Percentiles rank a stretch among this genome's conserved stretches.
These are phyloP conservation scores for Dermochelys coriacea DNA, from an alignment of 2,797 vertebrate species.

Conservation along the genomic window DNA sequence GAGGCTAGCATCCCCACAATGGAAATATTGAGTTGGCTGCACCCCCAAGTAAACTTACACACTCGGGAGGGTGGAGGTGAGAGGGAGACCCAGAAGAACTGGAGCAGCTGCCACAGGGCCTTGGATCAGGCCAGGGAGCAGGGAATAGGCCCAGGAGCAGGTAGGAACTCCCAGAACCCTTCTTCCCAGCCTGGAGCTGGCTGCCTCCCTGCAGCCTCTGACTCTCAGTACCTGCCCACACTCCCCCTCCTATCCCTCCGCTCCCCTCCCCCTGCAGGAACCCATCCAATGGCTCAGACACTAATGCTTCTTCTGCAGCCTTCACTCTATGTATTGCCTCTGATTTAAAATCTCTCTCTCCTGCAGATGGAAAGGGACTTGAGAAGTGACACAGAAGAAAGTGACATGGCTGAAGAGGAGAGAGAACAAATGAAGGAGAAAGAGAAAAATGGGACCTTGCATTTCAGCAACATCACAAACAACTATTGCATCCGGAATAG, in stretches of 20 bases:
- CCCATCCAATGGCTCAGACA: neutral
- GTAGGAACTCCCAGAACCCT: neutral
- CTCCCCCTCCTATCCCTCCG: too few relatives aligned
- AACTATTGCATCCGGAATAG: slow-evolving; percentile 21
- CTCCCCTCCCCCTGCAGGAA: too few relatives aligned
- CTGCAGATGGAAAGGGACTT: slow-evolving; percentile 90
- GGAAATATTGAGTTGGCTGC: neutral
- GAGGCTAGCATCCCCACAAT: neutral
- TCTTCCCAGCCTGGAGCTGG: too few relatives aligned
- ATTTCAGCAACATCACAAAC: slow-evolving; percentile 13
- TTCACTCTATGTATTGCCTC: neutral
- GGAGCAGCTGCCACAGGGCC: too few relatives aligned
- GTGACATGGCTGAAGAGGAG: slow-evolving; percentile 80
- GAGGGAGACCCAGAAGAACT: too few relatives aligned
- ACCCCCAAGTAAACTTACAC: neutral
- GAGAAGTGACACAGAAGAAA: slow-evolving; percentile 93
- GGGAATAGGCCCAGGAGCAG: neutral
- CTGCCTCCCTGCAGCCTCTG: too few relatives aligned
- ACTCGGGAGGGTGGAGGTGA: too few relatives aligned
- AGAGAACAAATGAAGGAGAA: slow-evolving; percentile 19
- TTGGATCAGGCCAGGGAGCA: too few relatives aligned
- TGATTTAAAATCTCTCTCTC: neutral
- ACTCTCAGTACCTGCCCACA: too few relatives aligned
- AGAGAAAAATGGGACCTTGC: neutral
- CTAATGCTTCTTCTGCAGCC: neutral